phyloP scores from a whole-genome alignment of 2,113 vertebrate genomes.

The Crypturellus undulatus region DNA sequence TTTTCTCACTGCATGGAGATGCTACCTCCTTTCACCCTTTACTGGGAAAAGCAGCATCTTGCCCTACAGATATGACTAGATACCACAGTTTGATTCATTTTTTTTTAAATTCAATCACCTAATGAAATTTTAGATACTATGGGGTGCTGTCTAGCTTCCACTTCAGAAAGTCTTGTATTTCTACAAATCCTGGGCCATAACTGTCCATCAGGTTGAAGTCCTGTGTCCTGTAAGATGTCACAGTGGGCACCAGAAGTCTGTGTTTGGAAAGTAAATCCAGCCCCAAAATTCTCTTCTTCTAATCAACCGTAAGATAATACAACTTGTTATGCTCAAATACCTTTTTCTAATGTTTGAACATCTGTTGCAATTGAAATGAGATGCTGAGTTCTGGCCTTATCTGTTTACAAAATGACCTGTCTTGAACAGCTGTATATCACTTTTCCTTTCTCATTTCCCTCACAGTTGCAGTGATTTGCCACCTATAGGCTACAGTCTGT shows the following conservation, averaged over 20 bases:
- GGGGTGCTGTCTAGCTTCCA: not conserved
- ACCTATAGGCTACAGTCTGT: constrained; percentile 69
- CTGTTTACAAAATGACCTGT: constrained; percentile 45
- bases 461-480: constrained; percentile 74
- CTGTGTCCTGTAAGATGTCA: not conserved
- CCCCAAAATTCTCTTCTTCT: not conserved
- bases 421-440: constrained; percentile 64
- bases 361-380: constrained; percentile 42
- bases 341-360: constrained; percentile 17
- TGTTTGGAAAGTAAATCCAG: not conserved
- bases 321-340: constrained; percentile 17
- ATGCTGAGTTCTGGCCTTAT: constrained; percentile 46
- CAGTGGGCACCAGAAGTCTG: not conserved
- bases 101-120: not conserved
- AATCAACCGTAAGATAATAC: not conserved
- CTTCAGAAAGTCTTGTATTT: not conserved
- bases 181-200: not conserved
- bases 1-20: not conserved
- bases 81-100: not conserved
- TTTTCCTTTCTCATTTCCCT: constrained; percentile 68
- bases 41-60: not conserved
- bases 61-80: not conserved
- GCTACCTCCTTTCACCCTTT: not conserved
- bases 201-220: not conserved
- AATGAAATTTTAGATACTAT: not conserved